phyloP scores from a whole-genome alignment of 2,888 invertebrate genomes.

The Coenonympha glycerion region DNA sequence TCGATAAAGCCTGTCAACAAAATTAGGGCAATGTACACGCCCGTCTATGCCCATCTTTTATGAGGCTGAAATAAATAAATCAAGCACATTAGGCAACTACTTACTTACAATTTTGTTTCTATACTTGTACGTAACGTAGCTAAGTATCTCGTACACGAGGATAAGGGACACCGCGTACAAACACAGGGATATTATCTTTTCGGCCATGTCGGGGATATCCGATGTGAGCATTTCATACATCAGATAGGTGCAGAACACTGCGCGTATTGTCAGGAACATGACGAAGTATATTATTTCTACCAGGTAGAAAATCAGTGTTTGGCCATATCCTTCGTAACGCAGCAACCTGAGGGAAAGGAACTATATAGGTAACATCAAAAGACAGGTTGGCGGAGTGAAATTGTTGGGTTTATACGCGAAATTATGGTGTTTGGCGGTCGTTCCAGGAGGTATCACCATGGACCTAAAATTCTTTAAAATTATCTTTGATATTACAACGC shows the following conservation, averaged over 20 bases:
- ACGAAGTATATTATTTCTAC: slow-evolving; percentile 71
- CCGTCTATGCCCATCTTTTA: too few species aligned
- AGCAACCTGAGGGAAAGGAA: slow-evolving; percentile 64
- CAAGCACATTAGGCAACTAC: slow-evolving; percentile 1
- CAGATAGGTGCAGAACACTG: slow-evolving; percentile 71
- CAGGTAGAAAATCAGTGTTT: slow-evolving; percentile 53
- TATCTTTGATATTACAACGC: too few species aligned
- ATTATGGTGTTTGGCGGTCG: too few species aligned
- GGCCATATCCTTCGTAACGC: slow-evolving; percentile 64
- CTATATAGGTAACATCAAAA: too few species aligned
- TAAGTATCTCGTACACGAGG: slow-evolving; percentile 62
- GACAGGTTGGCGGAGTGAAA: too few species aligned
- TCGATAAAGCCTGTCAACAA: too few species aligned
- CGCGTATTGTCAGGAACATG: slow-evolving; percentile 67
- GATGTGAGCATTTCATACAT: slow-evolving; percentile 54
- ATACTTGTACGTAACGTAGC: slow-evolving; percentile 60
- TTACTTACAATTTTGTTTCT: slow-evolving; percentile 52
- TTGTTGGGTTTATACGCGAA: too few species aligned
- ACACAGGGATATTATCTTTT: slow-evolving; percentile 51
- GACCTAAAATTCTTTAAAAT: too few species aligned
- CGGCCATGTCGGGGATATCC: slow-evolving; percentile 56
- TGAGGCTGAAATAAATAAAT: too few species aligned
- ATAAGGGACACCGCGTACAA: slow-evolving; percentile 62
- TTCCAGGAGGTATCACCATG: neutral
- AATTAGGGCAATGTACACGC: too few species aligned